These are phyloP conservation scores for Corythornis cristatus DNA, from an alignment of 2,113 vertebrate genomes.

Conservation along the genomic window DNA sequence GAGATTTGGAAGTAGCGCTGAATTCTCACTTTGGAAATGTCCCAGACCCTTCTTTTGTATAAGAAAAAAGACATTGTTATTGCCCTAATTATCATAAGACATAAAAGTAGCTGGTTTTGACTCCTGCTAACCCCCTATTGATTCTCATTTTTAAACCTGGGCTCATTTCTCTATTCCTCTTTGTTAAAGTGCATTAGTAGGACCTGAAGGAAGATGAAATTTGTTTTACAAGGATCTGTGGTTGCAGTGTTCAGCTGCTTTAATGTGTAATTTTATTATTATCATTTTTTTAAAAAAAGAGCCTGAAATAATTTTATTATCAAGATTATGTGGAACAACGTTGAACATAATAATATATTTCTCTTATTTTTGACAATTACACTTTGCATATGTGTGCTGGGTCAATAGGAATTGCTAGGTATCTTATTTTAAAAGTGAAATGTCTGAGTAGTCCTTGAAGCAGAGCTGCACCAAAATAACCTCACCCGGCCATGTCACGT, in stretches of 20 bases:
- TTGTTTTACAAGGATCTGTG: background rate
- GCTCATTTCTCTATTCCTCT: slow-evolving; percentile 14
- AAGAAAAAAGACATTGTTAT: background rate
- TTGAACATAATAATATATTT: background rate
- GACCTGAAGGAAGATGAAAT: background rate
- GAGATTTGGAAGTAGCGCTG: background rate
- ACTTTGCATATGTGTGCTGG: background rate
- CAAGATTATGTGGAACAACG: background rate
- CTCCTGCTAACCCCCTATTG: background rate
- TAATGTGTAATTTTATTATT: background rate
- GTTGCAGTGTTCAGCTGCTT: background rate
- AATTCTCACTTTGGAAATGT: background rate
- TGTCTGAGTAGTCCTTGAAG: background rate
- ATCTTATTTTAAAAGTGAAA: background rate
- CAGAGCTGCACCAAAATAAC: background rate
- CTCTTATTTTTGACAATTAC: background rate
- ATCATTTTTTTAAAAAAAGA: background rate
- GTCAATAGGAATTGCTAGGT: background rate
- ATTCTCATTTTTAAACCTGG: background rate
- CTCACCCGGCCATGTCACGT: background rate
- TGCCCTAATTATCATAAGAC: background rate
- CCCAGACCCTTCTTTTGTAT: background rate
- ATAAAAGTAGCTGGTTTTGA: background rate
- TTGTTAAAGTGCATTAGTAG: background rate
- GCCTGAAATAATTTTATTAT: background rate